Base-by-base conservation (phyloP, 1,140 invertebrate genomes). In the Drosophila sucinea region DNA sequence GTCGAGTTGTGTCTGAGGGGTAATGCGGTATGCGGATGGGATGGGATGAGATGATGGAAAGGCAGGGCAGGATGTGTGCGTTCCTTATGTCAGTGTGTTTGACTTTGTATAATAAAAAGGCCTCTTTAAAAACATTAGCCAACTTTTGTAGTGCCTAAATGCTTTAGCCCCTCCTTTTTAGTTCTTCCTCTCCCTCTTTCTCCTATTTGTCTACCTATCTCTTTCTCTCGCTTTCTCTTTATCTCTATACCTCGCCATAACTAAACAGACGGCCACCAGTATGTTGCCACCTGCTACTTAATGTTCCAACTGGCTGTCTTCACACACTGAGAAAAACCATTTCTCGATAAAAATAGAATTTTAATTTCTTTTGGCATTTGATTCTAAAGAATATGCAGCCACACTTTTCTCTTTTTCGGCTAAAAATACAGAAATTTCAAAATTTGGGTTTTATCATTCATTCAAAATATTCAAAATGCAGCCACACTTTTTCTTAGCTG, bases 31-130 rank as follows among this genome's bases (percentile, higher is more conserved):
- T 25, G 23, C 23, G 44, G 44, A 47, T 17, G 44, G 23, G 23
- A 25, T 51, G 44, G n/a, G 44, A 27, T 51, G 44, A 51, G 44
- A 51, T 27, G 44, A 35, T 58, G 56, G 56, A 25, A 35, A 32
- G 56, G 32, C 56, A 55, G 51, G 33, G 73, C 44, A 25, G 62
- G 58, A 58, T 68, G 60, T 69, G 57, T 65, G 51, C 74, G 67
- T 75, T 76, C 68, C 55, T 55, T 62, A 51, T 62, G 67, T 80
- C 76, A 90, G 81, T 79, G 74, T 86, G 86, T 90, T 90, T 90
- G 82, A 85, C 85, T 90, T 90, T 85, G 86, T 90, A 85, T 90
- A 90, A 90, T 90, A 90, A 90, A 90, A 90, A 85, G 81, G 86
- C 78, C 79, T 81, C 81, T 90, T 83, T 90, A 90, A 90, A 90